These are phyloP conservation scores for Dicyrtoma fusca DNA, from an alignment of 2,888 invertebrate genomes.

Conservation along the genomic window DNA sequence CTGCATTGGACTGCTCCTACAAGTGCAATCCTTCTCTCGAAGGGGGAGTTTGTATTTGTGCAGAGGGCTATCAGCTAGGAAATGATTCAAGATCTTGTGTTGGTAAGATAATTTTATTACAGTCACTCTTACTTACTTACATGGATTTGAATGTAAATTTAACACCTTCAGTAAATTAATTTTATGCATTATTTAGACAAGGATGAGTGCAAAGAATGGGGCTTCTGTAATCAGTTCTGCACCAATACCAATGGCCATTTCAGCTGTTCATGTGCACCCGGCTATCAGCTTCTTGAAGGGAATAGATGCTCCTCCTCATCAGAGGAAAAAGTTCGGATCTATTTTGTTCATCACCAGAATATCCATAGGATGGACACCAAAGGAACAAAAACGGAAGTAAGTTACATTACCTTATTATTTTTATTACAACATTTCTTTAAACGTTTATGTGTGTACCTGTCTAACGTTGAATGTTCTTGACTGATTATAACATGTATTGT, in stretches of 20 bases:
- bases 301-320: slow-evolving; percentile 66
- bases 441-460: no score
- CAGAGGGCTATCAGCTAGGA: slow-evolving; percentile 79
- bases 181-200: slow-evolving; percentile 67
- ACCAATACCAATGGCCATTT: slow-evolving; percentile 82
- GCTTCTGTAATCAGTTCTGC: slow-evolving; percentile 93
- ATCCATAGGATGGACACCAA: slow-evolving; percentile 72
- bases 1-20: slow-evolving; percentile 83
- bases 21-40: slow-evolving; percentile 86
- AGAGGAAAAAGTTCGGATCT: slow-evolving; percentile 63
- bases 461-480: no score
- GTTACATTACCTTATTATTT: no score
- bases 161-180: neutral
- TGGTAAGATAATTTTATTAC: slow-evolving; percentile 61
- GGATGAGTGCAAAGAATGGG: slow-evolving; percentile 91
- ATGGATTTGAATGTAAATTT: neutral
- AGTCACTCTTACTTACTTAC: slow-evolving; percentile 1
- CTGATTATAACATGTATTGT: neutral
- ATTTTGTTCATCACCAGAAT: slow-evolving; percentile 71
- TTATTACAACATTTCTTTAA: no score
- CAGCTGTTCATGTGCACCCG: slow-evolving; percentile 79
- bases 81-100: slow-evolving; percentile 82
- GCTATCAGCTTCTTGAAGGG: slow-evolving; percentile 69
- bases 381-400: slow-evolving; percentile 63
- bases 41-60: slow-evolving; percentile 90